Evolutionary conservation across 1,140 invertebrate species (phyloP).

Genomic region (Drosophila azteca): DNA sequence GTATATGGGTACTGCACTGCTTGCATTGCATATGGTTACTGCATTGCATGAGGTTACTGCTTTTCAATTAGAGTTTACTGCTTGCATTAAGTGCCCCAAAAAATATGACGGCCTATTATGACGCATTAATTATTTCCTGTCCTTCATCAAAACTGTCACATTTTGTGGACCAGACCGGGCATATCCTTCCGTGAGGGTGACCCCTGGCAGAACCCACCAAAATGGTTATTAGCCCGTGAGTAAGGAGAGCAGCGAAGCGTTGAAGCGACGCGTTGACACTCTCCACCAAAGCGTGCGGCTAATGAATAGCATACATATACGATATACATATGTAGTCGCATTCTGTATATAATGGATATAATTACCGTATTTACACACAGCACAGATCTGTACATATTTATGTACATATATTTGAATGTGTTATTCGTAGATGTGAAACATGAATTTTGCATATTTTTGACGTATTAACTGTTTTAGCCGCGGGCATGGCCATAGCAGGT

Average conservation of each 20-base stretch:
- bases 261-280: conserved; percentile 56
- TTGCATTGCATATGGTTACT: too few relatives aligned
- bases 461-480: conserved; percentile 68
- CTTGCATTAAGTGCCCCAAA: too few relatives aligned
- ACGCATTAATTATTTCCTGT: conserved; percentile 4
- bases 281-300: conserved; percentile 48
- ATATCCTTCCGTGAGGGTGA: conserved; percentile 30
- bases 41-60: too few relatives aligned
- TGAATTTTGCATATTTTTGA: conserved; percentile 73
- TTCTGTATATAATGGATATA: conserved; percentile 12
- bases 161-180: conserved; percentile 25
- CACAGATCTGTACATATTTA: conserved; percentile 30
- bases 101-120: too few relatives aligned
- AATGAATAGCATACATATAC: conserved; percentile 36
- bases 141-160: conserved; percentile 10
- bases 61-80: too few relatives aligned
- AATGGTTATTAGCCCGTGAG: conserved; percentile 48
- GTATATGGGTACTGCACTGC: too few relatives aligned
- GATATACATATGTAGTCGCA: conserved; percentile 29
- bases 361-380: conserved; percentile 36
- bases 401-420: background rate
- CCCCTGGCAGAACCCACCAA: conserved; percentile 36
- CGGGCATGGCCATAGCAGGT: conserved; percentile 11
- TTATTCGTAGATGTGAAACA: conserved; percentile 19
- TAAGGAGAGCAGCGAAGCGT: conserved; percentile 33